Conservation (phyloP, 2,888 invertebrate species). For the Girardia tigrina region DNA sequence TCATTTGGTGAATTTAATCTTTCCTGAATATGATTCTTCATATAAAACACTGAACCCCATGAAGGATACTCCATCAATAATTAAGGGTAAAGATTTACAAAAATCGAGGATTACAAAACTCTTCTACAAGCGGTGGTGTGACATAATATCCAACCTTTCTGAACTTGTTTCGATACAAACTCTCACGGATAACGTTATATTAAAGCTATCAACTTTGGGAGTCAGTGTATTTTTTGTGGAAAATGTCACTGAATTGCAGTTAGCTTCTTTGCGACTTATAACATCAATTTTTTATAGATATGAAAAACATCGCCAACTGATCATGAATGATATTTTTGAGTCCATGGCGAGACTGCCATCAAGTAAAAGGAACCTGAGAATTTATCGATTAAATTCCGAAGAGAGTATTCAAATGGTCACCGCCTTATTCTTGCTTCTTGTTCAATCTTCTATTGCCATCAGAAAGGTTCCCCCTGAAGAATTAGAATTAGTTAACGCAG, state of each 20-base stretch:
- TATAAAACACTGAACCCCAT: conserved; percentile 56
- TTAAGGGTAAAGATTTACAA: too few relatives aligned
- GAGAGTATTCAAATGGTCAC: conserved; percentile 97
- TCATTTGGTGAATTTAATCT: conserved; percentile 85
- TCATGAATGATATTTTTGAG: conserved; percentile 86
- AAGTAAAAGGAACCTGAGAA: conserved; percentile 80
- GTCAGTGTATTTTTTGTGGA: conserved; percentile 97
- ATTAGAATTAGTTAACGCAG: too few relatives aligned
- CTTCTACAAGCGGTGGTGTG: conserved; percentile 74
- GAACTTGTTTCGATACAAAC: conserved; percentile 78
- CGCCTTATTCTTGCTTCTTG: conserved; percentile 82
- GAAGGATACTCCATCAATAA: too few relatives aligned
- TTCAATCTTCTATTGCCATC: conserved; percentile 82
- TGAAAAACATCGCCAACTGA: conserved; percentile 77
- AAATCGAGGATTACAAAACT: conserved; percentile 37
- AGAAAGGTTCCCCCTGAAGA: too few relatives aligned
- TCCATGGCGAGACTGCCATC: conserved; percentile 91
- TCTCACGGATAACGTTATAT: conserved; percentile 73
- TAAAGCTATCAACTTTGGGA: conserved; percentile 70
- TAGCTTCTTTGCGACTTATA: conserved; percentile 81
- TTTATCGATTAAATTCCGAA: conserved; percentile 65
- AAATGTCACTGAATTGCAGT: conserved; percentile 85
- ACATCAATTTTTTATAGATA: conserved; percentile 88
- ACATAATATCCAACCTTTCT: conserved; percentile 67
- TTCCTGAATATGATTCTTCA: conserved; percentile 88